These are phyloP conservation scores for Chromoteleia sp. DNA, from an alignment of 2,888 invertebrate genomes.

Conservation along the genomic window DNA sequence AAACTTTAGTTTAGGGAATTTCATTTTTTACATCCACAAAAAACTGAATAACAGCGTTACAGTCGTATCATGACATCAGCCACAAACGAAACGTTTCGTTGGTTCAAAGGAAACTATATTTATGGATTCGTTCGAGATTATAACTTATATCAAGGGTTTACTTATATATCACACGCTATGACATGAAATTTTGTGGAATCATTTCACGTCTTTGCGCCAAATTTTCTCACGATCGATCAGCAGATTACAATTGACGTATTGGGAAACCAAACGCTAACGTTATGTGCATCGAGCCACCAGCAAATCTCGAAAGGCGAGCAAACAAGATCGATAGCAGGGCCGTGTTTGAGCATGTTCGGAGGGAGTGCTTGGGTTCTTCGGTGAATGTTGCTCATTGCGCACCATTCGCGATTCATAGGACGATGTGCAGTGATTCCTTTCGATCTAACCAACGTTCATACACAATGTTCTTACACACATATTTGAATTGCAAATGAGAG, in stretches of 20 bases:
- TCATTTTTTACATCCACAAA: not conserved
- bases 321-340: constrained; percentile 71
- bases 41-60: not conserved
- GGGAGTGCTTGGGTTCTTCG: constrained; percentile 55
- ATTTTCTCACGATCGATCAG: constrained; percentile 73
- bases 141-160: constrained; percentile 9
- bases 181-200: constrained; percentile 48
- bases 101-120: not conserved
- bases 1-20: not conserved
- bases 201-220: constrained; percentile 60
- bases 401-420: constrained; percentile 38
- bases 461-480: constrained; percentile 51
- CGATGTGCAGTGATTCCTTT: constrained; percentile 62
- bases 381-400: constrained; percentile 56
- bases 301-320: constrained; percentile 63
- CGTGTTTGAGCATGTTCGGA: constrained; percentile 59
- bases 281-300: constrained; percentile 51
- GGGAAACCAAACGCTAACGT: constrained; percentile 59
- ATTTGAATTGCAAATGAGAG: constrained; percentile 63
- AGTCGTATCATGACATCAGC: not conserved
- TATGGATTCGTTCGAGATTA: constrained; percentile 12
- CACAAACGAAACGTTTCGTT: constrained; percentile 1
- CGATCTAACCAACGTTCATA: constrained; percentile 44
- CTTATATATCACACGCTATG: constrained; percentile 27
- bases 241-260: constrained; percentile 71